Evolutionary conservation across 2,113 vertebrate genomes (phyloP).

Genomic region (Pseudopodoces humilis): DNA sequence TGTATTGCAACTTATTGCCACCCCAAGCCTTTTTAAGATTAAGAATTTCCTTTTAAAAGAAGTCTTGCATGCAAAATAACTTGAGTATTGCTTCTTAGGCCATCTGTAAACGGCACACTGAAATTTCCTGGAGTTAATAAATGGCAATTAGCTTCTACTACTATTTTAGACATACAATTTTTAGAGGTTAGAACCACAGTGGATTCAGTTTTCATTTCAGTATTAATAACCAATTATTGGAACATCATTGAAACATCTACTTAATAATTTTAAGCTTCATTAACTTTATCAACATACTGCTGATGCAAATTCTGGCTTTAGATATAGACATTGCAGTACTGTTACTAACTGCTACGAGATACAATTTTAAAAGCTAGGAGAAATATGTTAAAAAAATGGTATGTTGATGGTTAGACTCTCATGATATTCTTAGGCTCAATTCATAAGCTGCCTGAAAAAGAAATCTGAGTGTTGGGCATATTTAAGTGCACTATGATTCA

Average conservation of each 20-base stretch:
- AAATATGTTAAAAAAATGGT: background rate
- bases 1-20: background rate
- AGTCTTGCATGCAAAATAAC: background rate
- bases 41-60: background rate
- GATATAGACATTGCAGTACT: background rate
- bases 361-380: background rate
- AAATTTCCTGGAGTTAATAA: background rate
- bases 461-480: background rate
- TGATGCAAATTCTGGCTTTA: background rate
- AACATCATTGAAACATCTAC: background rate
- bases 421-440: background rate
- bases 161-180: background rate
- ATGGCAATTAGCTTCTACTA: background rate
- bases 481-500: background rate
- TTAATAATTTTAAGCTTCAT: background rate
- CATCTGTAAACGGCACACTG: background rate
- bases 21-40: background rate
- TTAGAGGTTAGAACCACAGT: background rate
- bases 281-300: background rate
- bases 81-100: background rate
- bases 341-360: background rate
- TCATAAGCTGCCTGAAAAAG: background rate
- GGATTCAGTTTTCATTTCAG: background rate
- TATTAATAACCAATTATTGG: background rate
- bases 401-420: background rate